Base-by-base conservation (phyloP, 53 echinoderm and acorn worm genomes). In the Echinarachnius parma region DNA sequence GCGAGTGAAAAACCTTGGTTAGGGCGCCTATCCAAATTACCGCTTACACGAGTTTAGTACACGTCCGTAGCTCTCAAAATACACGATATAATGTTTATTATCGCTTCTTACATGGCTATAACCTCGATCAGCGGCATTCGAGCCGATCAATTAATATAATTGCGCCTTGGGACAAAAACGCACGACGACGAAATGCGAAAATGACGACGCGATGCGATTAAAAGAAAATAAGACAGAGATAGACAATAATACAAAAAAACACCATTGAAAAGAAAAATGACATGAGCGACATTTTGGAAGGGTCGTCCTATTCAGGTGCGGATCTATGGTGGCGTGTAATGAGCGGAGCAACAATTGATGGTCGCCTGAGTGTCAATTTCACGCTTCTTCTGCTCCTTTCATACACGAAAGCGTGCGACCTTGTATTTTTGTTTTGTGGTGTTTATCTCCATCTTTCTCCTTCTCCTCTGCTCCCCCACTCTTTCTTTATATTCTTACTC, bases 91-190 rank as follows among this genome's bases (percentile, higher is more conserved):
- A 50, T 50, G 55, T 72, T 72, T 29, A 72, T 72, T 72, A 72
- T 55, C 74, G 37, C 55, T 55, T 72, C 44, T 0, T n/a, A n/a
- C n/a, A n/a, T n/a, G n/a, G n/a, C n/a, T n/a, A n/a, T n/a, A n/a
- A n/a, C n/a, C 28, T 56, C 26, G 27, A 15, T 5, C 42, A 30
- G n/a, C 29, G 22, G n/a, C n/a, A n/a, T n/a, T 57, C 42, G 2
- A 56, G 55, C 35, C 26, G 74, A 72, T 72, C 74, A 72, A 72
- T 72, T 72, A 72, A 72, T 72, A 56, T 72, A 72, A 72, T 72
- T 72, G 74, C 74, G 39, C 58, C 13, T 16, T 37, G 20, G n/a
- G n/a, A n/a, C n/a, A n/a, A n/a, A n/a, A n/a, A n/a, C n/a, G n/a
- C n/a, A n/a, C n/a, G n/a, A n/a, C n/a, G n/a, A n/a, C n/a, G n/a